Base-by-base conservation (phyloP, 1,140 invertebrate species). In the Drosophila jambulina region DNA sequence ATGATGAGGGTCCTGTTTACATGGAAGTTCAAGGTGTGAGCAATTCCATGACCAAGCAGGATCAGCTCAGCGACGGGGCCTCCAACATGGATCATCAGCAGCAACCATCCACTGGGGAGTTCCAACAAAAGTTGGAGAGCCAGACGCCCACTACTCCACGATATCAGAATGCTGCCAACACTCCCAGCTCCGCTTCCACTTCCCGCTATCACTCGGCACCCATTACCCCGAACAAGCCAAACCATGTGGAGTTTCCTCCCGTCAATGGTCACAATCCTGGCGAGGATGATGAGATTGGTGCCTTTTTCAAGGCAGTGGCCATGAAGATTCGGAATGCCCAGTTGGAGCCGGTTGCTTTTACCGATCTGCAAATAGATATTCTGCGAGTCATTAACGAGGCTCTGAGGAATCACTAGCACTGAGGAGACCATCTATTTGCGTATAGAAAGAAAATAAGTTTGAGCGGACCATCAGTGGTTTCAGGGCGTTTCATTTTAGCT, bases 281-380 rank as follows among this genome's bases (percentile, higher is more conserved):
- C 5, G 91, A 87, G 9, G 91, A 92, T 51, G 91, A 92, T 77
- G 91, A 92, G 70, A 86, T 92, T 9, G 91, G 88, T n/a, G 88
- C 83, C 46, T 92, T 92, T 40, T 92, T 92, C 34, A 91, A 81
- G 63, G 88, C 91, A 21, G 81, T 92, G 23, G 80, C 91, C 58
- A 92, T 92, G 91, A 92, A 92, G 72, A 92, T 92, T 71, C 88
- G 91, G 21, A 88, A 58, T 58, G 91, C 91, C 17, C 87, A 91
- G 27, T 48, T 92, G 49, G 87, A 90, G 36, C 91, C 91, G 21
- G 83, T 92, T 40, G 86, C 83, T 34, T 92, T 92, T 48, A 92
- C 91, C 4, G 91, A 92, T 56, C 74, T 92, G 32, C 91, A 92
- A 75, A 92, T 92, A 42, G 79, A 92, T 56, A 92, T 92, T 67